Evolutionary conservation across 2,797 vertebrate species (phyloP).

Genomic region (Sebastes variabilis): DNA sequence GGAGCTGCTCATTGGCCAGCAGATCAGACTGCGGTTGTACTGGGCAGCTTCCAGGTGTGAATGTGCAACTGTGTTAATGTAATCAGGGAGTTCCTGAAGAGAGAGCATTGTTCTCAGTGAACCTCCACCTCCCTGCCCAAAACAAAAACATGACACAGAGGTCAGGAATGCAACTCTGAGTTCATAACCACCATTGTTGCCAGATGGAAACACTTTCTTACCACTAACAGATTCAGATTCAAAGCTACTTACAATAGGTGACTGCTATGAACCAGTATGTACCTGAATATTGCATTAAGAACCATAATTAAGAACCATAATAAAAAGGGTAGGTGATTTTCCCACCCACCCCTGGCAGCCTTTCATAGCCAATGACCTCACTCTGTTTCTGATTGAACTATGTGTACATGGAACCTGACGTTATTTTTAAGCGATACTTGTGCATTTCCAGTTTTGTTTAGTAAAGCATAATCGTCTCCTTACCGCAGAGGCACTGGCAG

Average conservation of each 20-base stretch:
- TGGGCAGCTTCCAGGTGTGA: too few relatives aligned
- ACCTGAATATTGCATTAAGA: not conserved
- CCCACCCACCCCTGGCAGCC: not conserved
- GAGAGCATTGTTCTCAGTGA: too few relatives aligned
- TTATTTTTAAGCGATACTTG: not conserved
- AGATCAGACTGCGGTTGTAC: too few relatives aligned
- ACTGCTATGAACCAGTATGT: not conserved
- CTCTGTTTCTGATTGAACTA: not conserved
- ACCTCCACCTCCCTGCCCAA: too few relatives aligned
- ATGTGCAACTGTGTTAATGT: too few relatives aligned
- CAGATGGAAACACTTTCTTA: not conserved
- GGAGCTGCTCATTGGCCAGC: too few relatives aligned
- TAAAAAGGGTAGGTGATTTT: not conserved
- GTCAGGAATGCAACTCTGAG: not conserved
- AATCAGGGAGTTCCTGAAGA: too few relatives aligned
- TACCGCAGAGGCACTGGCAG: constrained; percentile 96
- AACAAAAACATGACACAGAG: constrained; percentile 6
- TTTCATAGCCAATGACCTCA: not conserved
- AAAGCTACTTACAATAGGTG: not conserved
- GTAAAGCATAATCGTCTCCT: constrained; percentile 60
- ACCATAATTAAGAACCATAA: not conserved
- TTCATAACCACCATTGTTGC: not conserved
- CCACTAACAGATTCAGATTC: not conserved
- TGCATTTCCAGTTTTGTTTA: not conserved
- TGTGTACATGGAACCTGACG: not conserved